Evolutionary conservation across 2,888 invertebrate species (phyloP).

Genomic region (Allolobophora icterica): DNA sequence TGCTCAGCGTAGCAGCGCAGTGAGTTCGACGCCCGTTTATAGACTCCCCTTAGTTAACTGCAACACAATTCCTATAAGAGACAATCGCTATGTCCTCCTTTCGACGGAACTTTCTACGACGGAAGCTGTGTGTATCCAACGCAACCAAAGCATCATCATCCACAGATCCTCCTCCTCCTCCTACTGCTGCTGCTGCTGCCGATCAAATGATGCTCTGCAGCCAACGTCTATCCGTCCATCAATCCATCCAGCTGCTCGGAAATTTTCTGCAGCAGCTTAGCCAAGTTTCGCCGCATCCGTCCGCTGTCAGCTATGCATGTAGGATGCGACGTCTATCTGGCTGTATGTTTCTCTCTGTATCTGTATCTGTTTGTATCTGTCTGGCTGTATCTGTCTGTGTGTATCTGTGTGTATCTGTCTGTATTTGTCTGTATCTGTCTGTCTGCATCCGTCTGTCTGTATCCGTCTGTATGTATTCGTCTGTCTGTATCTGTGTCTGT

Average conservation of each 20-base stretch:
- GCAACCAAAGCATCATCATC: not conserved
- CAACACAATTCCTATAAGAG: not conserved
- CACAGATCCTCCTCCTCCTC: not conserved
- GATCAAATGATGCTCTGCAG: not conserved
- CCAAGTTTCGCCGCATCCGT: not conserved
- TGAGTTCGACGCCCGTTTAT: not conserved
- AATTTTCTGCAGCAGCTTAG: not conserved
- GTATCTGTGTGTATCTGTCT: too few species aligned
- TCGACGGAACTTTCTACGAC: not conserved
- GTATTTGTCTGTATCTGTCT: too few species aligned
- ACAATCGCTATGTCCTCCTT: not conserved
- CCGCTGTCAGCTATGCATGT: not conserved
- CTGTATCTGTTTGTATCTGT: too few species aligned
- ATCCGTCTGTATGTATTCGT: too few species aligned
- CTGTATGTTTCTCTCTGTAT: not conserved
- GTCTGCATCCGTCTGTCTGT: too few species aligned
- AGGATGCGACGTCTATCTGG: not conserved
- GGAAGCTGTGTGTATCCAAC: not conserved
- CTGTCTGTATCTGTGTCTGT: not conserved
- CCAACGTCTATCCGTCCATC: not conserved
- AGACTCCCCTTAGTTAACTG: too few species aligned
- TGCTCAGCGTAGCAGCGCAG: not conserved
- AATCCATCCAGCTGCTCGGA: slow-evolving; percentile 8
- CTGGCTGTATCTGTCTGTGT: too few species aligned
- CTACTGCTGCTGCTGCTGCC: not conserved